phyloP scores from a whole-genome alignment of 2,888 invertebrate species.

The Mythimna impura region DNA sequence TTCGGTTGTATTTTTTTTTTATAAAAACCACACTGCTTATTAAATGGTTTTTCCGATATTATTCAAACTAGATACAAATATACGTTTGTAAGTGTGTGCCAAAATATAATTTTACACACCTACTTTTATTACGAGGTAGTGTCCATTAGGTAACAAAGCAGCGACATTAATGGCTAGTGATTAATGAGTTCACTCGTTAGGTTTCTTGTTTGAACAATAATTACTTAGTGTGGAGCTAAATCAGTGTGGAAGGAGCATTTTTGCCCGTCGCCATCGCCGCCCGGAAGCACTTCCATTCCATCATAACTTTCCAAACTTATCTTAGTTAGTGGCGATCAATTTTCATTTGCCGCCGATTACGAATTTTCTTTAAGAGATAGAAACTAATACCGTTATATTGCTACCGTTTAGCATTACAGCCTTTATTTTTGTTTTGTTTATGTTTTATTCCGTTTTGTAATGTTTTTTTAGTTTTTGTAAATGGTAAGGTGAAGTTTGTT shows the following conservation, averaged over 20 bases:
- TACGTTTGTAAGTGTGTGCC: constrained; percentile 23
- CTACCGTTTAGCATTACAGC: constrained; percentile 55
- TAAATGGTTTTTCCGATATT: constrained; percentile 12
- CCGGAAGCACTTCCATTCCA: constrained; percentile 80
- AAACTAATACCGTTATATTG: constrained; percentile 67
- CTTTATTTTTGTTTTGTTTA: constrained; percentile 4
- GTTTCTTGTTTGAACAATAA: constrained; percentile 83
- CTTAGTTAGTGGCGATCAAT: constrained; percentile 88
- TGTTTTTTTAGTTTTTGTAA: no score
- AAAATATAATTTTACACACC: constrained; percentile 53
- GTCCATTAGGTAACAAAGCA: constrained; percentile 75
- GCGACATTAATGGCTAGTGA: constrained; percentile 75
- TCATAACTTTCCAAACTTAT: constrained; percentile 88
- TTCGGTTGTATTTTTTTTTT: no score
- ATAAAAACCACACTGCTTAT: no score
- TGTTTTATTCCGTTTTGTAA: not conserved
- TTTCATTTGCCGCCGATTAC: constrained; percentile 87
- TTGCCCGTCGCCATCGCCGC: constrained; percentile 72
- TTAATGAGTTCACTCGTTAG: constrained; percentile 81
- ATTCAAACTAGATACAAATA: constrained; percentile 8
- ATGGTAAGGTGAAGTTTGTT: no score
- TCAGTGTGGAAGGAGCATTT: constrained; percentile 77
- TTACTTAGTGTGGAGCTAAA: constrained; percentile 79
- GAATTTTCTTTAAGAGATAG: constrained; percentile 79
- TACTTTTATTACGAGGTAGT: constrained; percentile 65